Conservation (phyloP, 2,113 vertebrate genomes). For the Rhinopomastus cyanomelas region DNA sequence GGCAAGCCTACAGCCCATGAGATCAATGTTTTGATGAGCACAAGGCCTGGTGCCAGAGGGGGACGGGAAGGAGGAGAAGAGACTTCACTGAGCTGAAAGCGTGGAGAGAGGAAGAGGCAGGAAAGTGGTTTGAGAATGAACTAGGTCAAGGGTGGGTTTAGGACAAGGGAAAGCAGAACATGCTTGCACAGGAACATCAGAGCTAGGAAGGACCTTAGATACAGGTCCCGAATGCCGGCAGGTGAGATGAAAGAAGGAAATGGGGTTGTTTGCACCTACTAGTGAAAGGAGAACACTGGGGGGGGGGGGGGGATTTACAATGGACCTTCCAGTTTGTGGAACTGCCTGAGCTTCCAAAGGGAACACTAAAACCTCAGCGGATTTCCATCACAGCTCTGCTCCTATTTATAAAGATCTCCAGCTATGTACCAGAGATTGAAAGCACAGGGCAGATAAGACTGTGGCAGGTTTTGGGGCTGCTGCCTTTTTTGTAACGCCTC, state of each 20-base stretch:
- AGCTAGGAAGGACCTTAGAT: background rate
- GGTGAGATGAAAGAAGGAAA: background rate
- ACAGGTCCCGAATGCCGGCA: background rate
- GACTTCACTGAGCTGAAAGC: background rate
- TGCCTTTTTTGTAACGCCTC: background rate
- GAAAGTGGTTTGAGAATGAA: background rate
- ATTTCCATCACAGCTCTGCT: background rate
- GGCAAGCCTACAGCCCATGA: slow-evolving; percentile 36
- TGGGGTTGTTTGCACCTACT: rapidly evolving
- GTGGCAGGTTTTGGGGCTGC: background rate
- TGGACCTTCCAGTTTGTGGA: background rate
- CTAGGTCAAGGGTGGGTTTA: background rate
- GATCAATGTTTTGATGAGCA: slow-evolving; percentile 58
- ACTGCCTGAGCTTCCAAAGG: background rate
- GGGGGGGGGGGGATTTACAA: background rate
- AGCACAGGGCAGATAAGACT: background rate
- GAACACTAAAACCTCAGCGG: background rate
- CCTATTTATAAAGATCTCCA: background rate
- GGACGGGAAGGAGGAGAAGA: background rate
- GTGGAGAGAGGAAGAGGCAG: background rate
- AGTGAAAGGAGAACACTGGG: background rate
- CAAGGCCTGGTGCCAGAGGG: background rate
- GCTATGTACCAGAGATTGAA: background rate
- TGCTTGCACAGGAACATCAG: background rate
- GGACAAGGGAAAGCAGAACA: background rate